Conservation (phyloP, 2,797 vertebrate species). For the Sus cebifrons region DNA sequence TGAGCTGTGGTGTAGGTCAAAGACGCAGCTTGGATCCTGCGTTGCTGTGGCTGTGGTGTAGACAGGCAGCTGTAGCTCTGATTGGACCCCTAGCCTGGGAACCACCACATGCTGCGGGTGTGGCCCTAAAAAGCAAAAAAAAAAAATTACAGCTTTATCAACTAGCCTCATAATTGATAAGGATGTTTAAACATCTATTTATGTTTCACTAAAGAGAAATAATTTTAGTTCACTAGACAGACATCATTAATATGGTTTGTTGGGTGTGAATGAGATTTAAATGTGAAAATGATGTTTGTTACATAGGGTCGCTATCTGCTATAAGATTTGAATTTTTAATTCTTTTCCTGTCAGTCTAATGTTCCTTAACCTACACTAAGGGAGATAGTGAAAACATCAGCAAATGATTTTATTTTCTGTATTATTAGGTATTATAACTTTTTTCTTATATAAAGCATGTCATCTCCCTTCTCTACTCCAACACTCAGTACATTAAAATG, state of each 20-base stretch:
- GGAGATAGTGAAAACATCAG: not conserved
- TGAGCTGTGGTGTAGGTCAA: too few relatives aligned
- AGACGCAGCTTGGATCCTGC: too few relatives aligned
- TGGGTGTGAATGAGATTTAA: conserved; percentile 26
- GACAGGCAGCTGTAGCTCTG: too few relatives aligned
- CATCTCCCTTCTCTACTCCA: not conserved
- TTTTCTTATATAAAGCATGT: conserved; percentile 38
- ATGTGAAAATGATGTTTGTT: conserved; percentile 23
- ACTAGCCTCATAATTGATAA: not conserved
- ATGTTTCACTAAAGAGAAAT: conserved; percentile 52
- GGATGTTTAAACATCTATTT: not conserved
- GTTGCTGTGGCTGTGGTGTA: too few relatives aligned
- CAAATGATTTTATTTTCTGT: conserved; percentile 57
- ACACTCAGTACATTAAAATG: not conserved
- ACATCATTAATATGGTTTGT: not conserved
- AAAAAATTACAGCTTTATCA: not conserved
- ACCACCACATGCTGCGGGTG: too few relatives aligned
- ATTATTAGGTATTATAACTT: not conserved
- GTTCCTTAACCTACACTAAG: conserved; percentile 7
- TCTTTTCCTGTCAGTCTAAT: conserved; percentile 38
- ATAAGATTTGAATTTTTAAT: conserved; percentile 41
- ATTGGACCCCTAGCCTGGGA: too few relatives aligned
- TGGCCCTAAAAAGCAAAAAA: too few relatives aligned
- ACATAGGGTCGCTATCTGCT: not conserved
- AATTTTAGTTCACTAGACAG: conserved; percentile 20